Conservation (phyloP, 2,888 invertebrate genomes). For the Hirtodrosophila histrioides region DNA sequence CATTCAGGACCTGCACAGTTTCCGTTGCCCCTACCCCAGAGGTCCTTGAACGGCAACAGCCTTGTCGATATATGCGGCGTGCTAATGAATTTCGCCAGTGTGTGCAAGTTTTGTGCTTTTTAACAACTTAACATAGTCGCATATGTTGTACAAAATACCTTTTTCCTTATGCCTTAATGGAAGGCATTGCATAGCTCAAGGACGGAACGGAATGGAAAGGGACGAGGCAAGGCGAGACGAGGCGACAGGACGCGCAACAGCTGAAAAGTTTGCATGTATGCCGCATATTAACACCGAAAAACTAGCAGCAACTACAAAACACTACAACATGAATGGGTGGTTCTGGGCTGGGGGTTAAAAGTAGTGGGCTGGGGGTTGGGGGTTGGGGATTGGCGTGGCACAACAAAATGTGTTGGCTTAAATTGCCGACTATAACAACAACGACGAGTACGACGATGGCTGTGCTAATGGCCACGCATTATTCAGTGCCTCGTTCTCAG, state of each 20-base stretch:
- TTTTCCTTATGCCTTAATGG: conserved; percentile 68
- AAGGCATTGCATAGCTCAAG: conserved; percentile 26
- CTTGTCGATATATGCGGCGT: conserved; percentile 32
- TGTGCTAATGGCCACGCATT: conserved; percentile 76
- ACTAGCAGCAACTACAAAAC: conserved; percentile 48
- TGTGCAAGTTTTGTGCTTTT: conserved; percentile 62
- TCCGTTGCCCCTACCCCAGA: conserved; percentile 18
- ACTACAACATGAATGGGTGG: conserved; percentile 1
- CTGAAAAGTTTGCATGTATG: conserved; percentile 75
- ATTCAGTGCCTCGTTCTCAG: conserved; percentile 73
- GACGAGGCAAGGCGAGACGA: not conserved
- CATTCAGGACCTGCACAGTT: conserved; percentile 43
- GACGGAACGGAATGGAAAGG: not conserved
- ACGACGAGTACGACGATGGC: conserved; percentile 37
- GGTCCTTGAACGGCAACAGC: conserved; percentile 1
- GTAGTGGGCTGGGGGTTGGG: not conserved
- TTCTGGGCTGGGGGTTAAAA: not conserved
- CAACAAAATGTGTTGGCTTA: conserved; percentile 63
- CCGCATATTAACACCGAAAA: conserved; percentile 73
- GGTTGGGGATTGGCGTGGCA: not conserved
- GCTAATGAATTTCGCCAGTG: conserved; percentile 70
- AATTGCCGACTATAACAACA: conserved; percentile 49
- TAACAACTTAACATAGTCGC: conserved; percentile 75
- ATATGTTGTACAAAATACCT: conserved; percentile 71
- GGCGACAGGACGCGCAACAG: conserved; percentile 46